Percentiles rank a stretch among this genome's conserved stretches.
Evolutionary conservation across 2,888 invertebrate genomes (phyloP).

Genomic region (Venusia cambrica): DNA sequence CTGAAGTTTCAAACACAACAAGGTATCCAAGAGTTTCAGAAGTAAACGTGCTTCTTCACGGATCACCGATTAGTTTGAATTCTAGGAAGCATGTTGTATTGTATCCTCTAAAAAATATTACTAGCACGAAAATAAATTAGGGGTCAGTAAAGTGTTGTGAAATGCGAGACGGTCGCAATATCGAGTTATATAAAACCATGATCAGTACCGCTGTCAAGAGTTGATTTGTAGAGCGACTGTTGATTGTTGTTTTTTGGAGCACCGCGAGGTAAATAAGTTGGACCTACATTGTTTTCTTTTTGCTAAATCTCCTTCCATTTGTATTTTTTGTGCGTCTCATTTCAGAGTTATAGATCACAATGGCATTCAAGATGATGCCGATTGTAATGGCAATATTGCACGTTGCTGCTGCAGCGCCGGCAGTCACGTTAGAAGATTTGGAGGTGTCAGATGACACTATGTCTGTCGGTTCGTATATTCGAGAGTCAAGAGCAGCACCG

Average conservation of each 20-base stretch:
- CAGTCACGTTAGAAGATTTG: conserved; percentile 54
- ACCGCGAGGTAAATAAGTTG: conserved; percentile 39
- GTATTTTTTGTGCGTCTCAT: conserved; percentile 18
- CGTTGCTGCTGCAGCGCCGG: conserved; percentile 45
- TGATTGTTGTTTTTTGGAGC: conserved; percentile 41
- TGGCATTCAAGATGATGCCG: conserved; percentile 45
- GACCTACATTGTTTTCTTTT: conserved; percentile 18
- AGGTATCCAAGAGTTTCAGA: conserved; percentile 7
- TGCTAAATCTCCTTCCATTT: background rate
- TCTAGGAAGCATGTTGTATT: conserved; percentile 12
- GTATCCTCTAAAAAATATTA: conserved; percentile 13
- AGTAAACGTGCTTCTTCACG: conserved; percentile 11
- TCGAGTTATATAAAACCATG: conserved; percentile 71
- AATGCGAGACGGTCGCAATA: conserved; percentile 55
- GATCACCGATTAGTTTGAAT: conserved; percentile 9
- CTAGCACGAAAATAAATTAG: conserved; percentile 7
- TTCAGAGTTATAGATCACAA: conserved; percentile 31
- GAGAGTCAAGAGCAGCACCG: conserved; percentile 79
- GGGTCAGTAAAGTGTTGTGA: conserved; percentile 50
- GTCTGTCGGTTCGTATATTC: conserved; percentile 79
- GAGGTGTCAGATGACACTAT: conserved; percentile 73
- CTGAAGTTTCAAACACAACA: conserved; percentile 11
- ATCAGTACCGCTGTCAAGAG: conserved; percentile 46
- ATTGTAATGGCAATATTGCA: conserved; percentile 52
- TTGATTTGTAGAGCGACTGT: conserved; percentile 45